Conservation (phyloP, 2,113 vertebrate genomes). For the Butorides virescens region DNA sequence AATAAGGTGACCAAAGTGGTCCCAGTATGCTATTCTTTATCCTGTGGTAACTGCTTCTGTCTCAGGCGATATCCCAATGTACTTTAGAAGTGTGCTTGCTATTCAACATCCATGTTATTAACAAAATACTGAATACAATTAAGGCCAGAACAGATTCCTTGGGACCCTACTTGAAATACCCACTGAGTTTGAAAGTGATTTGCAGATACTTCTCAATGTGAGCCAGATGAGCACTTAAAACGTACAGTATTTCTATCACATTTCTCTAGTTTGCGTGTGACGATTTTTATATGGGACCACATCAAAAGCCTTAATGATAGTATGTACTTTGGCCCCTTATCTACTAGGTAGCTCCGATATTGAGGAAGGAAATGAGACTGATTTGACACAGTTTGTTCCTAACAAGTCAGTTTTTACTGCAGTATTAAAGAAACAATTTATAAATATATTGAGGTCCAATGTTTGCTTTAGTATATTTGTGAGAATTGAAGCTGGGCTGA, state of each 20-base stretch:
- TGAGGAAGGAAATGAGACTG: not conserved
- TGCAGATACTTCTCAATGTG: not conserved
- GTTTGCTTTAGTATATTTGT: not conserved
- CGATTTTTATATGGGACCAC: not conserved
- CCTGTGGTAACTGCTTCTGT: not conserved
- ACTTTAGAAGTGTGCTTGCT: not conserved
- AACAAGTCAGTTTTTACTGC: not conserved
- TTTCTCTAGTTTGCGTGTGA: not conserved
- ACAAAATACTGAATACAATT: not conserved
- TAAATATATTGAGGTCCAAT: not conserved
- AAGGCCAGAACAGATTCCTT: not conserved
- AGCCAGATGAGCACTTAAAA: not conserved
- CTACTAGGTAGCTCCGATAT: not conserved
- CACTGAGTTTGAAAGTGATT: not conserved
- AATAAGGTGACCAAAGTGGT: not conserved
- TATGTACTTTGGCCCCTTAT: not conserved
- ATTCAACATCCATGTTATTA: not conserved
- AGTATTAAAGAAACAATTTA: not conserved
- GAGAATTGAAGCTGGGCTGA: not conserved
- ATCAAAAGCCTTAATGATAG: not conserved
- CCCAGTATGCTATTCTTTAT: not conserved
- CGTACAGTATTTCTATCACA: rapidly evolving
- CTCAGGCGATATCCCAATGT: not conserved
- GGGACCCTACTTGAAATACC: not conserved
- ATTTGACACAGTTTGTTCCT: not conserved